Base-by-base conservation (phyloP, 2,797 vertebrate genomes). In the Phalloptychus januarius region DNA sequence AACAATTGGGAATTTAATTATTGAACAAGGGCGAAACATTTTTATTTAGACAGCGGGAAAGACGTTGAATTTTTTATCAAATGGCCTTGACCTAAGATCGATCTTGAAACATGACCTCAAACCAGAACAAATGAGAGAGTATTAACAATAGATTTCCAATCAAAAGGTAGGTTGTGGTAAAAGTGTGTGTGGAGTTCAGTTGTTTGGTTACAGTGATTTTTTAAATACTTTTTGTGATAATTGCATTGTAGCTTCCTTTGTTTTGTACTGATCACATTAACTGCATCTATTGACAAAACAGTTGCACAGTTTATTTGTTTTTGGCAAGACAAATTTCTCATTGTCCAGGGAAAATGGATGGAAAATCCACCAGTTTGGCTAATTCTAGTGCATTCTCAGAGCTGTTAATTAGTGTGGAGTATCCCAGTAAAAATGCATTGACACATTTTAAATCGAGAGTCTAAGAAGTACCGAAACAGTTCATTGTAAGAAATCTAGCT, bases 1-100 rank as follows among this genome's bases (percentile, higher is more conserved):
- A 67, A 67, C 36, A 67, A 67, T 71, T 31, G 52, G 31, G 28
- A 13, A 25, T 67, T 77, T 58, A 31, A 45, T 63, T 63, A 79
- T 48, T 70, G 12, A 31, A 70, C 40, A 44, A 70, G 25, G 67
- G 67, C 42, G 0, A 70, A 45, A 45, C 40, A 70, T 70, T 70
- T 70, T 70, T 70, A 28, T 45, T 70, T 71, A 71, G n/a, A 71
- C 20, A 67, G 63, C 4, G 1, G 63, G 36, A 67, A 40, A 67
- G 36, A 25, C 63, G 40, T 67, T 67, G 10, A 12, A 23, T 67
- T 25, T 67, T 67, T 33, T 67, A 67, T 40, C 20, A 67, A 12
- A 67, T 12, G 18, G 36, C 20, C 20, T 67, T 67, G 36, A 67
- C 36, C 63, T 25, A 5, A 67, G 36, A 23, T 25, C 2, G 7